phyloP scores from a whole-genome alignment of 2,888 invertebrate species.

The Lypha dubia region DNA sequence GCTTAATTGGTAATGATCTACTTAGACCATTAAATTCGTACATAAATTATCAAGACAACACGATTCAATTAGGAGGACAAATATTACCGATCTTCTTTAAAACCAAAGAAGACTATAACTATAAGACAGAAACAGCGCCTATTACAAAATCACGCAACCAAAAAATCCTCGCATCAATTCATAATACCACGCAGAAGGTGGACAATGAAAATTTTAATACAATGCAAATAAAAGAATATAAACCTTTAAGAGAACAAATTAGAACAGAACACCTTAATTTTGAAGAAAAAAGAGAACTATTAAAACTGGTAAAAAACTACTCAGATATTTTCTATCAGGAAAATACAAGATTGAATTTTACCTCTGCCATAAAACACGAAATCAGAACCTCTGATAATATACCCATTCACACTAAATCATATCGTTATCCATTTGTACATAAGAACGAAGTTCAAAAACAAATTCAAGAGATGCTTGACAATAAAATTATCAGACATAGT shows the following conservation, averaged over 20 bases:
- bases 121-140: too few relatives aligned
- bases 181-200: not conserved
- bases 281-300: not conserved
- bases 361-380: slow-evolving; percentile 11
- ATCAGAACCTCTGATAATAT: slow-evolving; percentile 1
- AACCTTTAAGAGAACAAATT: not conserved
- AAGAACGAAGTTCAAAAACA: not conserved
- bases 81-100: too few relatives aligned
- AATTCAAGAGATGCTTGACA: not conserved
- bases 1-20: slow-evolving; percentile 11
- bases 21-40: slow-evolving; percentile 17
- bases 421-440: not conserved
- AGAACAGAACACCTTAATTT: too few relatives aligned
- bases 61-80: too few relatives aligned
- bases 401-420: not conserved
- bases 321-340: not conserved
- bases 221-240: not conserved
- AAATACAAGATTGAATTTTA: not conserved
- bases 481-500: not conserved
- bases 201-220: not conserved
- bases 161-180: too few relatives aligned
- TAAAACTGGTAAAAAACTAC: slow-evolving; percentile 19
- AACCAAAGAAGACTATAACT: too few relatives aligned
- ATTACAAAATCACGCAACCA: too few relatives aligned
- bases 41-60: too few relatives aligned